phyloP scores from a whole-genome alignment of 2,888 invertebrate species.

The Rotaria sp. region DNA sequence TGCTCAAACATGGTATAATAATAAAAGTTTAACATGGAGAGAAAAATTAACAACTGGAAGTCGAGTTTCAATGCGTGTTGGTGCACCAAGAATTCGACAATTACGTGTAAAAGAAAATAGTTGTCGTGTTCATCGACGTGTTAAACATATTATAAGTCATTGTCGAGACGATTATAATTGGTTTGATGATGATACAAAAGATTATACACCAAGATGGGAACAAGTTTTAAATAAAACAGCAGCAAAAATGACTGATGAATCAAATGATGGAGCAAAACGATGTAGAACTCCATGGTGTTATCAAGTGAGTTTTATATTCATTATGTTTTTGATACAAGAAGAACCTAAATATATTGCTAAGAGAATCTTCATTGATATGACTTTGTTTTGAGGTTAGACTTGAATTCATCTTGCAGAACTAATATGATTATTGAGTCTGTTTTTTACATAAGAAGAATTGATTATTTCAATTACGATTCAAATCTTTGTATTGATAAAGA shows the following conservation, averaged over 20 bases:
- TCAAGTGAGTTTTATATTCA: slow-evolving; percentile 12
- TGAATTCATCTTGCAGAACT: too few relatives aligned
- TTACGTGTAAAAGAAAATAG: slow-evolving; percentile 46
- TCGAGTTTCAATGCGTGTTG: slow-evolving; percentile 35
- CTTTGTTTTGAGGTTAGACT: too few relatives aligned
- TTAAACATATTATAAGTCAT: slow-evolving; percentile 47
- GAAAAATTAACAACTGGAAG: slow-evolving; percentile 47
- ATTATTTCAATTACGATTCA: too few relatives aligned
- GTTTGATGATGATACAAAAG: slow-evolving; percentile 52
- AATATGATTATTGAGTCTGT: too few relatives aligned
- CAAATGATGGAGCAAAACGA: slow-evolving; percentile 24
- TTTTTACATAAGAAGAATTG: too few relatives aligned
- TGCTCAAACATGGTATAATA: slow-evolving; percentile 49
- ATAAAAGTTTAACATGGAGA: slow-evolving; percentile 50
- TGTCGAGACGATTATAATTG: slow-evolving; percentile 53
- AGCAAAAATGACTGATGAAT: slow-evolving; percentile 22
- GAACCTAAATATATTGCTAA: too few relatives aligned
- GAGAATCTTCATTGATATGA: too few relatives aligned
- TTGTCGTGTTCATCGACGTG: slow-evolving; percentile 46
- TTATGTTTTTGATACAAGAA: too few relatives aligned
- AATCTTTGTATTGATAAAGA: too few relatives aligned
- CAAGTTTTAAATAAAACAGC: slow-evolving; percentile 35
- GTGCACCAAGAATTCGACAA: slow-evolving; percentile 38
- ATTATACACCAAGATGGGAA: slow-evolving; percentile 49
- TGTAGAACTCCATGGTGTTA: slow-evolving; percentile 41